Conservation (phyloP, 2,888 invertebrate species). For the Phortica magna region DNA sequence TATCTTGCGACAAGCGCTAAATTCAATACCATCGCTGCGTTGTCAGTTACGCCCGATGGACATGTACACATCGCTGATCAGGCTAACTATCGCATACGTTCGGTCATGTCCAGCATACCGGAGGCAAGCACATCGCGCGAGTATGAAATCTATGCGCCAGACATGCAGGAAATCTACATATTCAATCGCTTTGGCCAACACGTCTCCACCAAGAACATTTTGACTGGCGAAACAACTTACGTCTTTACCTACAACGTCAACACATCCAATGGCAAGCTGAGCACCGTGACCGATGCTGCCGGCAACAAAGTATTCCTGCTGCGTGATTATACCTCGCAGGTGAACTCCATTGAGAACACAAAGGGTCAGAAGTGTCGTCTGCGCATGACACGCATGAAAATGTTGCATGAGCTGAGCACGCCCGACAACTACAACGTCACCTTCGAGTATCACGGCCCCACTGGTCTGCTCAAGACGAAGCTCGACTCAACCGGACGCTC, state of each 20-base stretch:
- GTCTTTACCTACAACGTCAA: constrained; percentile 97
- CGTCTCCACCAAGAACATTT: constrained; percentile 93
- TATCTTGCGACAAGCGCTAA: constrained; percentile 95
- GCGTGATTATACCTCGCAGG: constrained; percentile 90
- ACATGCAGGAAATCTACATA: constrained; percentile 95
- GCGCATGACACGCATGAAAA: constrained; percentile 94
- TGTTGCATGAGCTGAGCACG: constrained; percentile 92
- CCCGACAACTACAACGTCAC: constrained; percentile 96
- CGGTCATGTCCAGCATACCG: constrained; percentile 93
- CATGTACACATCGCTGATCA: constrained; percentile 97
- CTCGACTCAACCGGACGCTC: constrained; percentile 93
- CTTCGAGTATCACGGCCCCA: constrained; percentile 94
- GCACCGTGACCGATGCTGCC: constrained; percentile 94
- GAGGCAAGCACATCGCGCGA: constrained; percentile 90
- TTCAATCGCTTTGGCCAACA: constrained; percentile 98
- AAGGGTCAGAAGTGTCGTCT: constrained; percentile 94
- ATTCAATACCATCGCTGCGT: constrained; percentile 95
- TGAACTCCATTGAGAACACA: constrained; percentile 96
- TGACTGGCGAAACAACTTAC: constrained; percentile 96
- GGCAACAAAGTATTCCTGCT: constrained; percentile 92
- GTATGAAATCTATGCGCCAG: constrained; percentile 96
- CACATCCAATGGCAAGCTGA: constrained; percentile 96
- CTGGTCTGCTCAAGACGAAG: constrained; percentile 92
- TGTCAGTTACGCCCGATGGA: constrained; percentile 95
- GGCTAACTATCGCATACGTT: constrained; percentile 91